Evolutionary conservation across 2,113 vertebrate species (phyloP).

Genomic region (Chitala chitala): DNA sequence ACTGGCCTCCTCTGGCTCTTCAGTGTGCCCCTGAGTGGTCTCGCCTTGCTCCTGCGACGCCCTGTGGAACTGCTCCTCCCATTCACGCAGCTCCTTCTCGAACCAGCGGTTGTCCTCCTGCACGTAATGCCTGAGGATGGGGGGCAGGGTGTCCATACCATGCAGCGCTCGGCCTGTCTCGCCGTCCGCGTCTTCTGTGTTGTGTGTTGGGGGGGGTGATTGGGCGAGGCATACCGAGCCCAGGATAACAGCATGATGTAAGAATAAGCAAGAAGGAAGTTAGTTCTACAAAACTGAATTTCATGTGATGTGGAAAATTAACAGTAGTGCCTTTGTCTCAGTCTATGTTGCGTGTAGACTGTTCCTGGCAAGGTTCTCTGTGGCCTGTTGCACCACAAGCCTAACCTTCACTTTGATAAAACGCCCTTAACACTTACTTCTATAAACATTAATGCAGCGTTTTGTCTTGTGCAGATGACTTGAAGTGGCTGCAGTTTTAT

Average conservation of each 20-base stretch:
- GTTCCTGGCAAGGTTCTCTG: neutral
- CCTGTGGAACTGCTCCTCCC: constrained; percentile 86
- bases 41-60: constrained; percentile 59
- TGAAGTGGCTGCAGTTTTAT: neutral
- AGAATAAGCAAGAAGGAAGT: neutral
- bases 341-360: too few species aligned
- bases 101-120: constrained; percentile 86
- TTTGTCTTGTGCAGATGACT: constrained; percentile 7
- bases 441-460: neutral
- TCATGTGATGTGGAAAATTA: neutral
- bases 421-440: neutral
- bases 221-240: neutral
- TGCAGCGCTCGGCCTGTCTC: constrained; percentile 63
- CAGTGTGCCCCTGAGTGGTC: constrained; percentile 17
- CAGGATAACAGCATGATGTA: neutral
- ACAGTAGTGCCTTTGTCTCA: neutral
- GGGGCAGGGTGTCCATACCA: constrained; percentile 71
- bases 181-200: constrained; percentile 47
- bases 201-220: neutral
- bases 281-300: neutral
- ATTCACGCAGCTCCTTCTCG: constrained; percentile 83
- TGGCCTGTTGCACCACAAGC: neutral
- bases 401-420: constrained; percentile 9
- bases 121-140: constrained; percentile 73
- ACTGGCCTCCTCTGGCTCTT: constrained; percentile 10